Base-by-base conservation (phyloP, 1,140 invertebrate species). In the Glossosoma conforme region DNA sequence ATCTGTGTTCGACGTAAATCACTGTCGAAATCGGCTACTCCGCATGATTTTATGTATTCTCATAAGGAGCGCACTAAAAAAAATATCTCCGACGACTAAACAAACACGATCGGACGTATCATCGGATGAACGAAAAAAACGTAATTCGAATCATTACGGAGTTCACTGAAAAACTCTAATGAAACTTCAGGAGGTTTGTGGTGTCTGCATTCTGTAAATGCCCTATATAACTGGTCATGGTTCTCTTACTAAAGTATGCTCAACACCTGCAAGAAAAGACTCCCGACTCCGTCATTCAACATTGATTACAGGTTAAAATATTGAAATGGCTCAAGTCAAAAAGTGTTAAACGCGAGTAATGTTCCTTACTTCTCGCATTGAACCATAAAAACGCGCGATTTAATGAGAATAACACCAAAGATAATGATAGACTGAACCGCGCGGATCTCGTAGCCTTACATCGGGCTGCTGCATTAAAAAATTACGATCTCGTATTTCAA, bases 11-110 rank as follows among this genome's bases (percentile, higher is more conserved):
- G 36, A 25, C 30, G 43, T 53, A 53, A 53, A 53, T 46, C 51
- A 53, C 15, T 46, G 51, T 53, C 51, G 24, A 46, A 53, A 44
- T 46, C 41, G 46, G 44, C 37, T 52, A 38, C 50, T 30, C 21
- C 9, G 28, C 38, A 20, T 40, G 45, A 48, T 48, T 48, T 48
- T 48, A 48, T 38, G 37, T 40, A 38, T 33, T 40, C 24, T 40
- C 24, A 33, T 33, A 13, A 33, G n/a, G 32, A 33, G 15, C n/a
- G 36, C 24, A 30, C 17, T 28, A 20, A 40, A 48, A 48, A 38
- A 48, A 40, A 48, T 48, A 28, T n/a, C n/a, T n/a, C n/a, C n/a
- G n/a, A n/a, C n/a, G n/a, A n/a, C n/a, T n/a, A n/a, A n/a, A n/a
- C n/a, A n/a, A n/a, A n/a, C n/a, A n/a, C n/a, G n/a, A n/a, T n/a